Evolutionary conservation across 2,797 vertebrate genomes (phyloP).

Genomic region (Danio choprae): DNA sequence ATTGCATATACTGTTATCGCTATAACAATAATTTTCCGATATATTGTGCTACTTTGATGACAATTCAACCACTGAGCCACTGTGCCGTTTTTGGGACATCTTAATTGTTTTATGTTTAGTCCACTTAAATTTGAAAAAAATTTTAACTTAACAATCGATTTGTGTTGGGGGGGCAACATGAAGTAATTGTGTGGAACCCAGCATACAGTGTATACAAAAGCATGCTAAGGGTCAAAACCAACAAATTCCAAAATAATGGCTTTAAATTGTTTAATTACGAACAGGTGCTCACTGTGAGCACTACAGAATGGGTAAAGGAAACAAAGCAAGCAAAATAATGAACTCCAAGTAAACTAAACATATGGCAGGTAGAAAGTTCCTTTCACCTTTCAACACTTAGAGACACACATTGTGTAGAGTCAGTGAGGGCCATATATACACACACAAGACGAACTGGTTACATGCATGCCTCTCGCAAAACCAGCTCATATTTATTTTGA

Average conservation of each 20-base stretch:
- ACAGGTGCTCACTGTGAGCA: slow-evolving; percentile 26
- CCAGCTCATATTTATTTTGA: slow-evolving; percentile 4
- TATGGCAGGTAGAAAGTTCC: slow-evolving; percentile 29
- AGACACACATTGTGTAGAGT: not conserved
- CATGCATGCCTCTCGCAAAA: not conserved
- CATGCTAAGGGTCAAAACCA: not conserved
- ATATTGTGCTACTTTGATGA: too few relatives aligned
- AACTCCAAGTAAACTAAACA: slow-evolving; percentile 22
- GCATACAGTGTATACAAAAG: too few relatives aligned
- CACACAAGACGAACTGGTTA: not conserved
- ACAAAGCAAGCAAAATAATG: slow-evolving; percentile 1
- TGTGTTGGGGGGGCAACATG: too few relatives aligned
- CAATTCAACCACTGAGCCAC: too few relatives aligned
- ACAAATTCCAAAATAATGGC: not conserved
- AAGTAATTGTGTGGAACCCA: too few relatives aligned
- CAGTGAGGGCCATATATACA: not conserved
- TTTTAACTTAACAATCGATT: too few relatives aligned
- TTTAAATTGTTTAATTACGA: not conserved
- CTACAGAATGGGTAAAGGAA: slow-evolving; percentile 13
- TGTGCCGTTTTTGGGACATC: too few relatives aligned
- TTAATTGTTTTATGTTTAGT: too few relatives aligned
- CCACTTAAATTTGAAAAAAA: too few relatives aligned
- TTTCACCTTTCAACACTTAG: slow-evolving; percentile 13
- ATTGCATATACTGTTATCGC: too few relatives aligned
- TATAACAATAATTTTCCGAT: too few relatives aligned